phyloP scores from a whole-genome alignment of 1,140 invertebrate species.

The Brachionus plicatilis region DNA sequence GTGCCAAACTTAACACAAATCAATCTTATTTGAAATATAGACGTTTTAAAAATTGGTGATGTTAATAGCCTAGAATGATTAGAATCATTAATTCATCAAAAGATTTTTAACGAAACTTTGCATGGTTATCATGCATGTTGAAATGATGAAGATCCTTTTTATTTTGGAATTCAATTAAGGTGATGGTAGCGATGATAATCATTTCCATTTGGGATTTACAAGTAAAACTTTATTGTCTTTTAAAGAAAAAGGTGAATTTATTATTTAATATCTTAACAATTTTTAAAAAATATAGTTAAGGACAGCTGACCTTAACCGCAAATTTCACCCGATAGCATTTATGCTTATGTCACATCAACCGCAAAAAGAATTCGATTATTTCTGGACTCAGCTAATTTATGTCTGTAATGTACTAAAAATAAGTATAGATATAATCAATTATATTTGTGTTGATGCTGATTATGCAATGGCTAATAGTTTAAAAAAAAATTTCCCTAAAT shows the following conservation, averaged over 20 bases:
- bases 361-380: no score
- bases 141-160: no score
- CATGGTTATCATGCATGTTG: no score
- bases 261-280: not conserved
- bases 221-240: not conserved
- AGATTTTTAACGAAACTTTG: no score
- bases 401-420: not conserved
- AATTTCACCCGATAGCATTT: not conserved
- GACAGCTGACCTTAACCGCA: not conserved
- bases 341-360: not conserved
- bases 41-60: no score
- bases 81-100: no score
- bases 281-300: not conserved
- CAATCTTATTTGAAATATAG: no score
- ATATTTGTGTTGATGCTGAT: not conserved
- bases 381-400: not conserved
- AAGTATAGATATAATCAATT: not conserved
- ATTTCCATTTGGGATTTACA: not conserved
- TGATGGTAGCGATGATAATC: not conserved
- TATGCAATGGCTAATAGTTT: not conserved
- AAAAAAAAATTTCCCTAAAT: not conserved
- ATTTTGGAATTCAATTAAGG: no score
- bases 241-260: not conserved
- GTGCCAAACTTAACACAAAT: no score
- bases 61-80: no score